phyloP scores from a whole-genome alignment of 1,140 invertebrate species.

The Lepidostoma basale region DNA sequence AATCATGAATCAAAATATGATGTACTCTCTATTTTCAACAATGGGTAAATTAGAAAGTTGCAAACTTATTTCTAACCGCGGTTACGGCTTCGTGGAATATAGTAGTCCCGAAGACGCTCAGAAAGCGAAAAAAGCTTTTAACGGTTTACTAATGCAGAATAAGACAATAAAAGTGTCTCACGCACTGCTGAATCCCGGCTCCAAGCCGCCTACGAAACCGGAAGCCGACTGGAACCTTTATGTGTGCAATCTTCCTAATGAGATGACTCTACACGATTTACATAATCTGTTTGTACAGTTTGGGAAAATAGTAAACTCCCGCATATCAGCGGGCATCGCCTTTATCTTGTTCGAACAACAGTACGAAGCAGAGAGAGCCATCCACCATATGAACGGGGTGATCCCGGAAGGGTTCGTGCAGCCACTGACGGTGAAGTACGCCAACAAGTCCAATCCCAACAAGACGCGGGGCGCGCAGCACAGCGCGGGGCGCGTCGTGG shows the following conservation, averaged over 20 bases:
- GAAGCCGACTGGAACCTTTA: slow-evolving; percentile 63
- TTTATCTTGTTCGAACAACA: slow-evolving; percentile 61
- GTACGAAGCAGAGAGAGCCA: slow-evolving; percentile 60
- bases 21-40: slow-evolving; percentile 61
- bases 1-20: slow-evolving; percentile 63
- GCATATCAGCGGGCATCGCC: slow-evolving; percentile 60
- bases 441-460: slow-evolving; percentile 61
- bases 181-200: slow-evolving; percentile 59
- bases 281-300: slow-evolving; percentile 61
- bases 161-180: slow-evolving; percentile 62
- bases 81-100: slow-evolving; percentile 63
- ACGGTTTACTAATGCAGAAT: slow-evolving; percentile 61
- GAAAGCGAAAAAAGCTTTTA: slow-evolving; percentile 60
- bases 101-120: slow-evolving; percentile 58
- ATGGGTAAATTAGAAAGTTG: slow-evolving; percentile 64
- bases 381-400: slow-evolving; percentile 57
- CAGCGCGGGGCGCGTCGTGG: neutral
- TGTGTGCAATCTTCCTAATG: slow-evolving; percentile 62
- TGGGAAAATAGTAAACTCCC: slow-evolving; percentile 62
- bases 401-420: slow-evolving; percentile 60
- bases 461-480: slow-evolving; percentile 42
- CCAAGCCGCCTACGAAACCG: slow-evolving; percentile 59
- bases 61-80: slow-evolving; percentile 62
- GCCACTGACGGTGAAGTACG: slow-evolving; percentile 62
- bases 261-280: slow-evolving; percentile 61